phyloP scores from a whole-genome alignment of 2,888 invertebrate species.

The Linnaemya vulpina region DNA sequence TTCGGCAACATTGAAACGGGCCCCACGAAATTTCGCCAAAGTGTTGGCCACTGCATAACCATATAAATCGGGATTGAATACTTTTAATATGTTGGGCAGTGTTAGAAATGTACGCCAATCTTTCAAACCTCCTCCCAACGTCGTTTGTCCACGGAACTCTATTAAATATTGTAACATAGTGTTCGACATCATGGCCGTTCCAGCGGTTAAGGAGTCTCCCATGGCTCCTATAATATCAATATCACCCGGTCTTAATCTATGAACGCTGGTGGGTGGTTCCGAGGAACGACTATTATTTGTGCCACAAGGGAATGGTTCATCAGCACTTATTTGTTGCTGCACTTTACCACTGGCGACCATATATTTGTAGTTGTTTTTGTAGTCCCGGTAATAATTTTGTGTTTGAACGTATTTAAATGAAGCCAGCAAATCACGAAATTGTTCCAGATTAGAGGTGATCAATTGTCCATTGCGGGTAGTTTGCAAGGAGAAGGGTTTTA shows the following conservation, averaged over 20 bases:
- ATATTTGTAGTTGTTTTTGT: constrained; percentile 63
- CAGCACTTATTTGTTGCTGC: constrained; percentile 75
- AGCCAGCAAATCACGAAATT: constrained; percentile 73
- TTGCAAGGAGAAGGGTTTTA: constrained; percentile 42
- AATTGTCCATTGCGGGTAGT: constrained; percentile 70
- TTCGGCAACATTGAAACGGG: constrained; percentile 79
- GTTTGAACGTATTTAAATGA: constrained; percentile 66
- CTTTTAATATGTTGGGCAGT: constrained; percentile 85
- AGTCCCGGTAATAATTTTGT: constrained; percentile 69
- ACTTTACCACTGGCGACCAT: constrained; percentile 76
- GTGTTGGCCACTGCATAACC: constrained; percentile 84
- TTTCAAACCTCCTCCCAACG: constrained; percentile 84
- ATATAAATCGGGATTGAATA: constrained; percentile 86
- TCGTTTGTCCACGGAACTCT: constrained; percentile 84
- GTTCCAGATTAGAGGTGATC: constrained; percentile 75
- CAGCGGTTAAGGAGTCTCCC: constrained; percentile 86
- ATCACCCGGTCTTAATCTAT: constrained; percentile 85
- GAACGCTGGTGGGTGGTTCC: constrained; percentile 84
- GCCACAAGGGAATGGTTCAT: constrained; percentile 81
- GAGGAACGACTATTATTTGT: constrained; percentile 78
- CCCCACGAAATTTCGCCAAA: constrained; percentile 74
- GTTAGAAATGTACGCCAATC: constrained; percentile 84
- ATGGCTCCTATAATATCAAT: constrained; percentile 85
- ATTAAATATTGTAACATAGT: constrained; percentile 82
- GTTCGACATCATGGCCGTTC: constrained; percentile 84